These are phyloP conservation scores for Agapornis canus DNA, from an alignment of 2,797 vertebrate species.

Conservation along the genomic window DNA sequence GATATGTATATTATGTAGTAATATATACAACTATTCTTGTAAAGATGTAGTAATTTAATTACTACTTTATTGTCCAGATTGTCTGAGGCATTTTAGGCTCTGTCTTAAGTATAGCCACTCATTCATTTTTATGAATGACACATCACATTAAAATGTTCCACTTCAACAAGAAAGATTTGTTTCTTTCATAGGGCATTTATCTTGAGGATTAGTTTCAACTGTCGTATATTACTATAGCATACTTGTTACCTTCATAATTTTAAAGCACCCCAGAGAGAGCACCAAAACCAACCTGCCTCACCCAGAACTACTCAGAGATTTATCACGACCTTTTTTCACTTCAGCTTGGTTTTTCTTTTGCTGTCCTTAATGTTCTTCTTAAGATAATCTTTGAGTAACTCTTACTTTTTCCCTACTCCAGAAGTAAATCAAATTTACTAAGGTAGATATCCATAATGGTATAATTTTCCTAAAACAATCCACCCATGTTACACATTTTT, in stretches of 20 bases:
- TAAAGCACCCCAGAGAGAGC: background rate
- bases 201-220: background rate
- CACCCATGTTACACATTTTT: accelerated
- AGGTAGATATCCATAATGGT: background rate
- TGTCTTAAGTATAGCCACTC: background rate
- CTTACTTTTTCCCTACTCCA: background rate
- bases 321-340: background rate
- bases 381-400: background rate
- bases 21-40: background rate
- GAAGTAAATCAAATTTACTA: background rate
- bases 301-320: background rate
- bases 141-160: background rate
- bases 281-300: background rate
- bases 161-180: background rate
- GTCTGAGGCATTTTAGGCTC: background rate
- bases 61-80: background rate
- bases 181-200: background rate
- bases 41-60: background rate
- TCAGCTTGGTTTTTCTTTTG: background rate
- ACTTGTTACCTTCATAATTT: background rate
- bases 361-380: background rate
- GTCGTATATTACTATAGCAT: background rate
- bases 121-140: background rate
- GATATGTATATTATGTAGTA: background rate
- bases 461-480: background rate